Conservation (phyloP, 2,888 invertebrate genomes). For the Alviniconcha strummeri region DNA sequence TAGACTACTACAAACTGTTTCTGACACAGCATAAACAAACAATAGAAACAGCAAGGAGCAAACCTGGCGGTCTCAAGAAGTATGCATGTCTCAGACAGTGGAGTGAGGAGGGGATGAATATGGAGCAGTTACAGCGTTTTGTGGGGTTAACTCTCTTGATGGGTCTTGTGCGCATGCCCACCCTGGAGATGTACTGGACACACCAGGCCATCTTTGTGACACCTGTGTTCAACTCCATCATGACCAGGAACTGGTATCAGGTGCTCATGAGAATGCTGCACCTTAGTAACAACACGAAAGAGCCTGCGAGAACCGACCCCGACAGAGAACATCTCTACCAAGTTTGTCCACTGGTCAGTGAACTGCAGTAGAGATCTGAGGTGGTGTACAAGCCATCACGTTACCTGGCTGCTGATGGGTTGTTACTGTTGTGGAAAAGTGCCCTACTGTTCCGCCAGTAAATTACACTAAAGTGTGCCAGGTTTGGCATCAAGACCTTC, state of each 20-base stretch:
- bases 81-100: too few species aligned
- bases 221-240: background rate
- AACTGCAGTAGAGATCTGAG: background rate
- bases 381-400: background rate
- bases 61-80: too few species aligned
- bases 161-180: background rate
- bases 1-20: background rate
- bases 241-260: slow-evolving; percentile 2
- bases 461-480: slow-evolving; percentile 28
- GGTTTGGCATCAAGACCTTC: slow-evolving; percentile 14
- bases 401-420: slow-evolving; percentile 5
- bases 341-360: background rate
- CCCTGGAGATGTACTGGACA: background rate
- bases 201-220: background rate
- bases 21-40: background rate
- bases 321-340: background rate
- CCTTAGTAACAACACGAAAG: background rate
- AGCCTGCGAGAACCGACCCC: slow-evolving; percentile 6
- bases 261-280: slow-evolving; percentile 2
- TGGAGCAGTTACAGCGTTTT: too few species aligned
- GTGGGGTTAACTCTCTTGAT: background rate
- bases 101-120: too few species aligned
- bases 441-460: slow-evolving; percentile 24
- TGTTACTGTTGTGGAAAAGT: slow-evolving; percentile 23
- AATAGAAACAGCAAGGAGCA: too few species aligned